Evolutionary conservation across 2,113 vertebrate genomes (phyloP).

Genomic region (Tachysurus vachellii): DNA sequence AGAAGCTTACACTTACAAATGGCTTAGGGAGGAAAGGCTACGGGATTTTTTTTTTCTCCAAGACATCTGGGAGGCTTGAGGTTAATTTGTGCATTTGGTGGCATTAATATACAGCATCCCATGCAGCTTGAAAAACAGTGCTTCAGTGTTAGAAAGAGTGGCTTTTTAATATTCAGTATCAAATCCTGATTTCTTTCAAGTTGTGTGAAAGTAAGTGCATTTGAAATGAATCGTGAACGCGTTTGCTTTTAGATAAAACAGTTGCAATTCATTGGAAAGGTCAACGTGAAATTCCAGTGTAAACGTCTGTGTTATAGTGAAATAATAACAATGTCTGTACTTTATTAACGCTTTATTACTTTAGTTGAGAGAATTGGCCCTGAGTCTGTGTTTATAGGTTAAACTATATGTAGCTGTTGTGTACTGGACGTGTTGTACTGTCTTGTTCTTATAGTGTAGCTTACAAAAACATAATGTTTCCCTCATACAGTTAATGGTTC

Average conservation of each 20-base stretch:
- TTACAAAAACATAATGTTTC: not conserved
- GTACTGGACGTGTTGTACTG: not conserved
- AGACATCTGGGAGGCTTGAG: slow-evolving; percentile 63
- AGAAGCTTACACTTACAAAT: slow-evolving; percentile 59
- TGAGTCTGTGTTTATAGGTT: slow-evolving; percentile 20
- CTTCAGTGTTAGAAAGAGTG: not conserved
- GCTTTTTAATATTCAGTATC: not conserved
- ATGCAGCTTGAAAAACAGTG: slow-evolving; percentile 5
- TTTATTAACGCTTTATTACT: slow-evolving; percentile 28
- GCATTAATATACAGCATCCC: slow-evolving; percentile 56
- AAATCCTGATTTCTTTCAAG: not conserved
- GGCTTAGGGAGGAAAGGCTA: slow-evolving; percentile 54
- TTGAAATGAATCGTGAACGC: not conserved
- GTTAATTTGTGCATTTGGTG: slow-evolving; percentile 73
- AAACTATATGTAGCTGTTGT: not conserved
- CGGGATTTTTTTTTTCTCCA: slow-evolving; percentile 54
- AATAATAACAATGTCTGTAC: not conserved
- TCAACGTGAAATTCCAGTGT: slow-evolving; percentile 14
- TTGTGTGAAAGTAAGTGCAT: not conserved
- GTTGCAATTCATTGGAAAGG: not conserved
- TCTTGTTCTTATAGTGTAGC: not conserved
- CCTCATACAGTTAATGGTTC: not conserved
- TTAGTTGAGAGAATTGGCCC: slow-evolving; percentile 9
- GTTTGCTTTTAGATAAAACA: slow-evolving; percentile 17
- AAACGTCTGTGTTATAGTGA: slow-evolving; percentile 9